Evolutionary conservation across 2,113 vertebrate species (phyloP), one percentile per base, ranked within the genome.

Genomic region (Rhineura floridana): DNA sequence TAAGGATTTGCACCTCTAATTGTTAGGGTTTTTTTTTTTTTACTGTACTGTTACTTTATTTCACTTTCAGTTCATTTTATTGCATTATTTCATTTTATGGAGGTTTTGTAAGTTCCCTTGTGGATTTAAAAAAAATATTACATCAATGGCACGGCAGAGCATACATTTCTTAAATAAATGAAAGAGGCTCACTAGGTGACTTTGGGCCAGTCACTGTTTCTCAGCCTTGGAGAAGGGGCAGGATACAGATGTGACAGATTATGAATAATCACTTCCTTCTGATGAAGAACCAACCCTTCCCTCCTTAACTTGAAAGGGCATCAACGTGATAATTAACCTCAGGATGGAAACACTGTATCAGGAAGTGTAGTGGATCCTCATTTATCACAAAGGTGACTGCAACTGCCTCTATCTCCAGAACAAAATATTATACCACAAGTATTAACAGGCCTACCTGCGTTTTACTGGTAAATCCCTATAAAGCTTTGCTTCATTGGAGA

Each of bases 401-500:
- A 86, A 86, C 76, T 88, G 81, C 78, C 36, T 87, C 88, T 84
- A 83, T 89, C 90, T 79, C 90, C 4, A 73, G 86, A 94, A 91
- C 90, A 93, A 87, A 94, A 92, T 91, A 94, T 90, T 91, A 93
- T 89, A 85, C 90, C 92, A 90, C 81, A 76, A 44, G 25, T 76
- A 77, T 82, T 46, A 83, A 89, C 72, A 91, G 88, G 94, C 90
- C 90, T 81, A 89, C 85, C 90, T 93, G 92, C 59, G 90, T 95
- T 92, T 91, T 94, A 91, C 86, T 83, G 91, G 90, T 93, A 94
- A 94, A 92, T 28, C 87, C 72, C 87, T 89, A 88, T 19, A 93
- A 86, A 91, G 87, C 90, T 88, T 39, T 92, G 87, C 63, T 95
- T 92, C 67, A 44, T 67, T 88, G 87, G 65, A 89, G 50, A 93